Evolutionary conservation across 2,113 vertebrate species (phyloP), one percentile per base, ranked within the genome.

Genomic region (Cichladusa arquata): DNA sequence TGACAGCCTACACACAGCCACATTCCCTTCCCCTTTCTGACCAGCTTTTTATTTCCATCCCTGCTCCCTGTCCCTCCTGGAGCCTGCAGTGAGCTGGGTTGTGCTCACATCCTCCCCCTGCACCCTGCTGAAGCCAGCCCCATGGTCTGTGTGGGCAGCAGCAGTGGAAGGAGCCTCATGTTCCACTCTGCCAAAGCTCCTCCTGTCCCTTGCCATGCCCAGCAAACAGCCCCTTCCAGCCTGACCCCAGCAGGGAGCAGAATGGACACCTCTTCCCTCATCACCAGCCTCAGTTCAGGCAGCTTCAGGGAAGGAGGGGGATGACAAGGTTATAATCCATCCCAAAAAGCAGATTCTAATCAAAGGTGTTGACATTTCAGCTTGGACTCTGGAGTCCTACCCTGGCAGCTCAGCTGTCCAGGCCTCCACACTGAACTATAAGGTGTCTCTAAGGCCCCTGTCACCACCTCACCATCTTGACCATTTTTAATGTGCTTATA

Each of bases 1-100:
- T 60, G 62, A 61, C 94, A 80, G 93, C 95, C 95, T 45, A 81
- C 90, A 88, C 76, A 79, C 81, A 29, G 56, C 44, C 66, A 40
- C 87, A 47, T 87, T 91, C 93, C 69, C 93, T 74, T 40, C 62
- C 90, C 28, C 0, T 58, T 57, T 81, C 80, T 82, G 44, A 60
- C 44, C 73, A 44, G 71, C 5, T 25, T 57, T 48, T 86, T 24
- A 5, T 48, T 38, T 15, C 9, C 25, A n/a, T 69, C 29, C 23
- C 40, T 40, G 28, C 25, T 47, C 34, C 44, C 40, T 15, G 20
- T 69, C 79, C 62, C 57, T 78, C 67, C 53, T 5, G 20, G n/a
- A 79, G 42, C 72, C 71, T 36, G 23, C 51, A 72, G 34, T 6
- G 8, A 31, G 51, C 65, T 50, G 54, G 26, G 84, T 65, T 81